These are phyloP conservation scores for Dinothrombium tinctorium DNA, from an alignment of 1,140 invertebrate genomes.

Conservation along the genomic window DNA sequence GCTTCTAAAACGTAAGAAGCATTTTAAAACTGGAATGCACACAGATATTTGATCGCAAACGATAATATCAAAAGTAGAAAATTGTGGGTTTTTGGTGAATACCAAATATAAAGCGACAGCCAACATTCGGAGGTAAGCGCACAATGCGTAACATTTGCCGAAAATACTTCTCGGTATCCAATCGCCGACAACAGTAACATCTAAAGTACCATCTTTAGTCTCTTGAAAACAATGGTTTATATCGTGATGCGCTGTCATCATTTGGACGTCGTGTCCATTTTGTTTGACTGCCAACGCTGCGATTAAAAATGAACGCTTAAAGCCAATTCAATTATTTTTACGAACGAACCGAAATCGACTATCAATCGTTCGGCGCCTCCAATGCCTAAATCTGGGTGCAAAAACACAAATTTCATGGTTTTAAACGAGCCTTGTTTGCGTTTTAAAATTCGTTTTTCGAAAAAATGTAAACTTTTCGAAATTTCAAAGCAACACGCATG, in stretches of 20 bases:
- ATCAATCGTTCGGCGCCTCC: conserved; percentile 91
- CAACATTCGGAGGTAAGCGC: conserved; percentile 80
- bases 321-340: background rate
- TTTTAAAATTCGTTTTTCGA: no score
- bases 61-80: conserved; percentile 41
- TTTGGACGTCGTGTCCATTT: conserved; percentile 54
- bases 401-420: conserved; percentile 37
- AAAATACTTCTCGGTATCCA: conserved; percentile 60
- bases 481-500: no score
- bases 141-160: conserved; percentile 64
- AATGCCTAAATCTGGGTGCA: conserved; percentile 95
- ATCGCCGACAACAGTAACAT: conserved; percentile 40
- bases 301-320: background rate
- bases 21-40: conserved; percentile 53
- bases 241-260: conserved; percentile 87
- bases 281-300: conserved; percentile 61
- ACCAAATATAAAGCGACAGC: conserved; percentile 42
- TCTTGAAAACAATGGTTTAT: conserved; percentile 77
- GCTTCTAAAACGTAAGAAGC: background rate
- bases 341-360: conserved; percentile 37
- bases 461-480: no score
- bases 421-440: no score
- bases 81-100: conserved; percentile 16
- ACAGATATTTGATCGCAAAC: conserved; percentile 79
- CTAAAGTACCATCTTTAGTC: conserved; percentile 57